Conservation (phyloP, 2,888 invertebrate species). For the Xestia rhomboidea region DNA sequence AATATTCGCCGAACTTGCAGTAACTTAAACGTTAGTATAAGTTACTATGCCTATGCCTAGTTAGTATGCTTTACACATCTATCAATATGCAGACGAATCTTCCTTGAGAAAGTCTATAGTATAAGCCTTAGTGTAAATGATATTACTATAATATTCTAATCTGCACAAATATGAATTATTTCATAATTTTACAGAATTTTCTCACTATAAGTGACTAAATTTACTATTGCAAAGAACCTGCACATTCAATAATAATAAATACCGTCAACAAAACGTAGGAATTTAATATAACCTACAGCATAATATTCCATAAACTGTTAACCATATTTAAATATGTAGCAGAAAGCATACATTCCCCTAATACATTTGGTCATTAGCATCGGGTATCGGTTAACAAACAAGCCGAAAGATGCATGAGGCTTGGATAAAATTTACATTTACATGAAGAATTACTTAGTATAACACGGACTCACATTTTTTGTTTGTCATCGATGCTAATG, state of each 20-base stretch:
- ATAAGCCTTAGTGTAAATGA: neutral
- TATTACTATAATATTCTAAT: neutral
- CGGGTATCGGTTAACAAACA: conserved; percentile 35
- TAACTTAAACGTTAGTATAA: conserved; percentile 34
- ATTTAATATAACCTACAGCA: neutral
- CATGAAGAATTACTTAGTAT: conserved; percentile 56
- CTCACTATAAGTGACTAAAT: neutral
- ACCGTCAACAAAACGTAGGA: neutral
- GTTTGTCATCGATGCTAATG: conserved; percentile 39
- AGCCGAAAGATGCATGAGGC: conserved; percentile 41
- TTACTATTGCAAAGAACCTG: neutral
- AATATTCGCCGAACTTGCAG: conserved; percentile 24
- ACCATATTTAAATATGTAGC: conserved; percentile 5
- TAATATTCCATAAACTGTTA: neutral
- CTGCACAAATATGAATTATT: neutral
- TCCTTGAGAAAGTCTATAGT: neutral
- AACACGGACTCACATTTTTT: conserved; percentile 44
- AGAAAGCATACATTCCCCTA: conserved; percentile 30
- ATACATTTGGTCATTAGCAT: conserved; percentile 47
- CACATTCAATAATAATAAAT: neutral
- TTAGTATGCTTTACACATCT: conserved; percentile 5
- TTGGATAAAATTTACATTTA: conserved; percentile 54
- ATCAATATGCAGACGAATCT: neutral
- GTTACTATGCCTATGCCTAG: no score
- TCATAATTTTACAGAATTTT: no score